Evolutionary conservation across 2,888 invertebrate genomes (phyloP).

Genomic region (Zhuqinia jingwanae): DNA sequence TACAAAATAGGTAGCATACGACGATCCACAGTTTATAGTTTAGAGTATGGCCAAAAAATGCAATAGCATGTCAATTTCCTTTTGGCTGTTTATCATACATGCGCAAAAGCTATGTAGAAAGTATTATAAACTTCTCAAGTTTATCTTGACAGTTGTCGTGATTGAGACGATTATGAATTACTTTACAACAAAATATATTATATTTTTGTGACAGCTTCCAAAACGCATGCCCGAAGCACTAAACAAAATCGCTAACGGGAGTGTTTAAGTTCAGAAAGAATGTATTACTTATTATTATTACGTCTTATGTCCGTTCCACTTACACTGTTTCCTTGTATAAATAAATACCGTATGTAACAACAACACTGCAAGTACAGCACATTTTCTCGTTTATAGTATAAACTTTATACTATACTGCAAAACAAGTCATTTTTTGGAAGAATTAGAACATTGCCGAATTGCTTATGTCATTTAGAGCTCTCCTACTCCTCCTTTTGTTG

Average conservation of each 20-base stretch:
- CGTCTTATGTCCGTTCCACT: too few relatives aligned
- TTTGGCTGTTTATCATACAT: too few relatives aligned
- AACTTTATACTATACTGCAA: neutral
- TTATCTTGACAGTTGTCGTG: conserved; percentile 51
- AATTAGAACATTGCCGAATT: conserved; percentile 22
- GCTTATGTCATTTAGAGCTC: neutral
- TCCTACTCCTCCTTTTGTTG: neutral
- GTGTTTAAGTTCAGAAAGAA: too few relatives aligned
- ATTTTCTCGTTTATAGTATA: neutral
- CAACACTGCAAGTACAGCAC: too few relatives aligned
- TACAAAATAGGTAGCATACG: too few relatives aligned
- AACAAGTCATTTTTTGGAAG: neutral
- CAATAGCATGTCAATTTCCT: too few relatives aligned
- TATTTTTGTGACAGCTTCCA: neutral
- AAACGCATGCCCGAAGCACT: neutral
- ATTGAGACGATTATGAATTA: conserved; percentile 28
- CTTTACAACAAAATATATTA: neutral
- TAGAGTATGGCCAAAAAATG: too few relatives aligned
- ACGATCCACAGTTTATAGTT: too few relatives aligned
- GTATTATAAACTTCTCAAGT: conserved; percentile 17
- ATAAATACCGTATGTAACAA: neutral
- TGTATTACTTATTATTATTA: too few relatives aligned
- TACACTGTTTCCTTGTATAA: neutral
- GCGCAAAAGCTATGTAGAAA: neutral
- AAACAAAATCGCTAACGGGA: too few relatives aligned